phyloP scores from a whole-genome alignment of 1,140 invertebrate species.

The Dendrolimus kikuchii region DNA sequence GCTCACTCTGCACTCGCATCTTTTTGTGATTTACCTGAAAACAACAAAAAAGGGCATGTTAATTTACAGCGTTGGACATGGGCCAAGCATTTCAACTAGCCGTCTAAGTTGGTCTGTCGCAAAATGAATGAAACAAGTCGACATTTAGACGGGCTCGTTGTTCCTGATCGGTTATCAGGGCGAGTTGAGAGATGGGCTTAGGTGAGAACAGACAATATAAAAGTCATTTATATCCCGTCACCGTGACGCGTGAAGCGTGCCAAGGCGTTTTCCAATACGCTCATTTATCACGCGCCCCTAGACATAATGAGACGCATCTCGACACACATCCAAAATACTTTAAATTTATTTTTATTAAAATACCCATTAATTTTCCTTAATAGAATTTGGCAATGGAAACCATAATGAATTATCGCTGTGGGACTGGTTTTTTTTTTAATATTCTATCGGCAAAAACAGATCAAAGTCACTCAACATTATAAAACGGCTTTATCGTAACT shows the following conservation, averaged over 20 bases:
- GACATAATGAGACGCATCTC: slow-evolving; percentile 60
- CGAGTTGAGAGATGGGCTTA: slow-evolving; percentile 47
- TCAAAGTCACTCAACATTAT: too few relatives aligned
- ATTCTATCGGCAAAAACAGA: too few relatives aligned
- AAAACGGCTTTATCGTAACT: too few relatives aligned
- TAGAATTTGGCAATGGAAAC: slow-evolving; percentile 18
- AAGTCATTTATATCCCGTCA: slow-evolving; percentile 64
- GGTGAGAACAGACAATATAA: slow-evolving; percentile 65
- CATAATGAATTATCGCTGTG: slow-evolving; percentile 8
- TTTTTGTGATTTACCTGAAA: slow-evolving; percentile 68
- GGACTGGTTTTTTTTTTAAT: background rate
- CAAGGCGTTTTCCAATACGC: slow-evolving; percentile 64
- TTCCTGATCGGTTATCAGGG: slow-evolving; percentile 52
- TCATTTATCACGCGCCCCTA: slow-evolving; percentile 58
- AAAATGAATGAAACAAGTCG: slow-evolving; percentile 59
- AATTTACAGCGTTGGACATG: slow-evolving; percentile 61
- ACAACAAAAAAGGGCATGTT: slow-evolving; percentile 59
- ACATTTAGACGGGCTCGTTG: slow-evolving; percentile 33
- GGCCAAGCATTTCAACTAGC: slow-evolving; percentile 64
- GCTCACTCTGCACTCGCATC: slow-evolving; percentile 32
- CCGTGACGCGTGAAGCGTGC: slow-evolving; percentile 55
- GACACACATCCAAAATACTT: slow-evolving; percentile 47
- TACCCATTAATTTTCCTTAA: slow-evolving; percentile 20
- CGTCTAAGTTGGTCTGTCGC: slow-evolving; percentile 59
- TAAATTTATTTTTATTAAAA: slow-evolving; percentile 41